Base-by-base conservation (phyloP, 2,797 vertebrate genomes). In the Cossypha caffra region DNA sequence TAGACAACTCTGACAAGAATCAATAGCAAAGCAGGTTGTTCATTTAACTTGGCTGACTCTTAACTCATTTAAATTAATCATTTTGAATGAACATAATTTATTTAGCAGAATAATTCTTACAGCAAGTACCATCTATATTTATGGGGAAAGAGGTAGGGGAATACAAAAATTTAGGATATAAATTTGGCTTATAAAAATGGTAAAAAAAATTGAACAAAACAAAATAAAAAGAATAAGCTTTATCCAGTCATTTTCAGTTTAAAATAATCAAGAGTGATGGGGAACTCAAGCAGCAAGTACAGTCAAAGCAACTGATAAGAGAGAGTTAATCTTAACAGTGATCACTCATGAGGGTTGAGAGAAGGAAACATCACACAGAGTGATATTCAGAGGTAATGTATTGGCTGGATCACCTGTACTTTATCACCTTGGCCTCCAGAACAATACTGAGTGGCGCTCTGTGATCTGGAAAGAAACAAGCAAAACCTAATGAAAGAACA, bases 1-100 rank as follows among this genome's bases (percentile, higher is more conserved):
- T 24, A 92, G 88, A 75, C 69, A 94, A n/a, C 20, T 95, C 57
- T 88, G 78, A 79, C 72, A 95, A 84, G 57, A 89, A 87, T 93
- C 75, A 83, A 50, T 88, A 85, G 42, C 29, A 61, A 93, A 47
- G 16, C 78, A 51, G 35, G 59, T 62, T 48, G n/a, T 72, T 95
- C 57, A 51, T 85, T 89, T 91, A 81, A 62, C 25, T 86, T 74
- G 19, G 4, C 26, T 83, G 42, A 35, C 58, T 88, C 37, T 50
- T 54, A 85, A 91, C 25, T 90, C 10, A 66, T 86, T 88, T 85
- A 68, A 80, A 89, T 85, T 58, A 57, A 37, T 88, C 1, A 16
- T 47, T 80, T 55, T 91, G 47, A 92, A 86, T 26, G 8, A 87
- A 69, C 6, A 50, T 31, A n/a, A 35, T 79, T 93, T 76, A 88